These are phyloP conservation scores for Tachypleus tridentatus DNA, from an alignment of 1,140 invertebrate genomes.

Conservation along the genomic window DNA sequence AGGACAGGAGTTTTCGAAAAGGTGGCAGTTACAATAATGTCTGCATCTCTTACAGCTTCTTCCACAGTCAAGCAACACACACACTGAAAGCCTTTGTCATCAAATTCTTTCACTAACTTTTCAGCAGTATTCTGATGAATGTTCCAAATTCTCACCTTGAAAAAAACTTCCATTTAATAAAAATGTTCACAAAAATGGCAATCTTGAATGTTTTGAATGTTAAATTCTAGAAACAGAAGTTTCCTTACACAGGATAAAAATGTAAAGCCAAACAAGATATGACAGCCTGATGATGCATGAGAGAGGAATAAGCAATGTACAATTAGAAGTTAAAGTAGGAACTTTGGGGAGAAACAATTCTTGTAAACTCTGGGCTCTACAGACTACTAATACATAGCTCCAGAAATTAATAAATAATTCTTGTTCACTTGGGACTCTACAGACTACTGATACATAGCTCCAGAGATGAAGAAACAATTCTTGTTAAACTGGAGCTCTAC, in stretches of 20 bases:
- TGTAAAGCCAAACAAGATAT: not conserved
- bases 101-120: conserved; percentile 33
- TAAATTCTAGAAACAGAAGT: not conserved
- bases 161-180: conserved; percentile 1
- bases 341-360: too few relatives aligned
- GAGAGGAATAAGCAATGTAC: too few relatives aligned
- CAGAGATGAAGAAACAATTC: too few relatives aligned
- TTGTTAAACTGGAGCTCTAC: too few relatives aligned
- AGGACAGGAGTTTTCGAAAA: conserved; percentile 35
- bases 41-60: conserved; percentile 40
- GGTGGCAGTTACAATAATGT: conserved; percentile 45
- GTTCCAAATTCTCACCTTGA: conserved; percentile 43
- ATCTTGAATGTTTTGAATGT: not conserved
- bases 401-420: too few relatives aligned
- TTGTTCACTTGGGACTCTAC: too few relatives aligned
- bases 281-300: too few relatives aligned
- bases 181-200: not conserved
- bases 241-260: not conserved
- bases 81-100: conserved; percentile 23
- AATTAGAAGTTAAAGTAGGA: too few relatives aligned
- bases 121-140: conserved; percentile 35
- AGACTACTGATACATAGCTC: too few relatives aligned
- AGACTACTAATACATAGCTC: too few relatives aligned
- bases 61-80: conserved; percentile 29
- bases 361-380: too few relatives aligned